Conservation (phyloP, 2,888 invertebrate species). For the Limulus polyphemus region DNA sequence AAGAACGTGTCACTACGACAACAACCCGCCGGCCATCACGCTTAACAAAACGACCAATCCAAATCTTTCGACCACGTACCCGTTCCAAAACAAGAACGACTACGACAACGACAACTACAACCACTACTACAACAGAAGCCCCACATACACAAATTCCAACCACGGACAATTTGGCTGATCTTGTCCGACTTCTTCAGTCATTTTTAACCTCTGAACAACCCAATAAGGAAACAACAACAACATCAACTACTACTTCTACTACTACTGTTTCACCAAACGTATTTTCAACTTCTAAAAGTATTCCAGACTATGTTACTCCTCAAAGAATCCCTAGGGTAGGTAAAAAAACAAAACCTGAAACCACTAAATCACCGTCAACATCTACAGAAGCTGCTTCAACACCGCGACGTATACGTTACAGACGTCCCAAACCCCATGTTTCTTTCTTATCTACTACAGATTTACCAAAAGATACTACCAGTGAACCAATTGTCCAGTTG, state of each 20-base stretch:
- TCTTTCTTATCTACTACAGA: slow-evolving; percentile 9
- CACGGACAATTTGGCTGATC: slow-evolving; percentile 22
- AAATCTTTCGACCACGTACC: slow-evolving; percentile 10
- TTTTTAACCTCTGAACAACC: neutral
- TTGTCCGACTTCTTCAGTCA: slow-evolving; percentile 12
- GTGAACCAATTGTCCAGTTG: slow-evolving; percentile 9
- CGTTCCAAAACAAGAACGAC: slow-evolving; percentile 4
- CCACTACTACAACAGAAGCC: neutral
- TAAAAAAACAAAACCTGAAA: neutral
- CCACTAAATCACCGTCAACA: neutral
- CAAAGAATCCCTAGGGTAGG: slow-evolving; percentile 1
- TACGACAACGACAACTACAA: neutral
- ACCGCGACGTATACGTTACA: neutral
- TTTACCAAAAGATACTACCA: slow-evolving; percentile 8
- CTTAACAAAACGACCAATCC: slow-evolving; percentile 2
- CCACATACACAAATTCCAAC: neutral
- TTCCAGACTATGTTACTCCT: slow-evolving; percentile 13
- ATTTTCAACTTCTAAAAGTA: neutral
- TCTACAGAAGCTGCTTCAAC: neutral
- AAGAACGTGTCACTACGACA: slow-evolving; percentile 7
- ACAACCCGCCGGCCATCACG: no score
- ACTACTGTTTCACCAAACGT: neutral
- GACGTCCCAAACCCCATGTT: no score
- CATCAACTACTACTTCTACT: no score
- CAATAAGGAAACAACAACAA: neutral